phyloP scores from a whole-genome alignment of 30 jellyfish, hydroid and myxozoan species.

The Clytia hemisphaerica region DNA sequence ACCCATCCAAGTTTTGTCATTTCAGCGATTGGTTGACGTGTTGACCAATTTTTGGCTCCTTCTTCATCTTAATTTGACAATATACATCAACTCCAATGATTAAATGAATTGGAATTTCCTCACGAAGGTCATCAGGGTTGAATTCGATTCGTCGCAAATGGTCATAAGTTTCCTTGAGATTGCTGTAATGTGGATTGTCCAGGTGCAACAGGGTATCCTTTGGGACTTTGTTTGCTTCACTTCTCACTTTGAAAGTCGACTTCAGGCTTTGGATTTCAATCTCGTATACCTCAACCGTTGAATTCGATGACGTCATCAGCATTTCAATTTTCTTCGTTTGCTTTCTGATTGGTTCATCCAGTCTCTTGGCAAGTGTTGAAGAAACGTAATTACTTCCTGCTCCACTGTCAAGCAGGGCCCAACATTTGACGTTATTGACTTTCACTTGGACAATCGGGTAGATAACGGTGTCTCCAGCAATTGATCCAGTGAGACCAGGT shows the following conservation, averaged over 20 bases:
- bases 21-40: conserved; percentile 22
- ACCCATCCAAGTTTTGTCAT: neutral
- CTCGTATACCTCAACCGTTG: conserved; percentile 21
- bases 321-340: conserved; percentile 33
- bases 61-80: conserved; percentile 1
- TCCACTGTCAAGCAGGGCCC: conserved; percentile 56
- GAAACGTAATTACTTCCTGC: conserved; percentile 51
- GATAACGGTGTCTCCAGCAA: conserved; percentile 3
- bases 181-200: neutral
- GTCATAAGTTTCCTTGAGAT: neutral
- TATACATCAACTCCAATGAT: conserved; percentile 16
- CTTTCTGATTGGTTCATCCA: conserved; percentile 15
- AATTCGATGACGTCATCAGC: conserved; percentile 30
- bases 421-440: conserved; percentile 42
- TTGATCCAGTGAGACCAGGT: neutral
- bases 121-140: neutral
- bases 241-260: conserved; percentile 1
- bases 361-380: conserved; percentile 9
- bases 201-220: neutral
- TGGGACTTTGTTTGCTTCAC: conserved; percentile 18
- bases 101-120: conserved; percentile 21
- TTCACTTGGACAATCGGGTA: conserved; percentile 47
- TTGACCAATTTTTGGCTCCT: neutral
- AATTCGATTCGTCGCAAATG: neutral
- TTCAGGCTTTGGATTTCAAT: neutral